Percentiles rank a stretch among this genome's conserved stretches.
Conservation (phyloP, 2,888 invertebrate species). For the Bimastos eiseni region DNA sequence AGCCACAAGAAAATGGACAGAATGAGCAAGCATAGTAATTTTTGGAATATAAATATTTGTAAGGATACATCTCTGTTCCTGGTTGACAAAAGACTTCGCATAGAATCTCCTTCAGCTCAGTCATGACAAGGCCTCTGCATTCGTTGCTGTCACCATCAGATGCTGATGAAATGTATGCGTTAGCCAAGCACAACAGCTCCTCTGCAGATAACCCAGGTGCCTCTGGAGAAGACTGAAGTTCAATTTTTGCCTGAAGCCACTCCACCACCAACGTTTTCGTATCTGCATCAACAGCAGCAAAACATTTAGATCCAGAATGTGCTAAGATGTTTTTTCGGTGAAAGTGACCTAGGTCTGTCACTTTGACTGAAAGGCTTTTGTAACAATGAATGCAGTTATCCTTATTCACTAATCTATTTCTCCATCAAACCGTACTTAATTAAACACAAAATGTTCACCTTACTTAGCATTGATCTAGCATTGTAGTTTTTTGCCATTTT, state of each 20-base stretch:
- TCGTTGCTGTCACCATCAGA: neutral
- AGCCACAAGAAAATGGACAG: neutral
- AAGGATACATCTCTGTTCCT: constrained; percentile 18
- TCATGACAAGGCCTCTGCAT: neutral
- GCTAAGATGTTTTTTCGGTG: neutral
- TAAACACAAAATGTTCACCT: too few relatives aligned
- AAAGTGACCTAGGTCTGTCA: neutral
- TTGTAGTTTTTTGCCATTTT: too few relatives aligned
- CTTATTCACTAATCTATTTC: too few relatives aligned
- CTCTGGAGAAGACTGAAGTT: neutral
- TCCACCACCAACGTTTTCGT: neutral
- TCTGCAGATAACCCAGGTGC: neutral
- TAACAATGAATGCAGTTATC: too few relatives aligned
- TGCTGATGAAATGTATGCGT: neutral
- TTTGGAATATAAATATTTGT: neutral
- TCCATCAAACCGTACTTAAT: too few relatives aligned
- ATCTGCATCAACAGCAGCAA: neutral
- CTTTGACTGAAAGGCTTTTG: too few relatives aligned
- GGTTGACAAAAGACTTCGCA: neutral
- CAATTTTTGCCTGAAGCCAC: neutral
- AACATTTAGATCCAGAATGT: neutral
- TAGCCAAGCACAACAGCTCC: neutral
- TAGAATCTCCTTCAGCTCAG: neutral
- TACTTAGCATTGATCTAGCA: too few relatives aligned
- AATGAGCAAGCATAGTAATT: neutral